Evolutionary conservation across 2,888 invertebrate genomes (phyloP).

Genomic region (Perizoma affinitatum): DNA sequence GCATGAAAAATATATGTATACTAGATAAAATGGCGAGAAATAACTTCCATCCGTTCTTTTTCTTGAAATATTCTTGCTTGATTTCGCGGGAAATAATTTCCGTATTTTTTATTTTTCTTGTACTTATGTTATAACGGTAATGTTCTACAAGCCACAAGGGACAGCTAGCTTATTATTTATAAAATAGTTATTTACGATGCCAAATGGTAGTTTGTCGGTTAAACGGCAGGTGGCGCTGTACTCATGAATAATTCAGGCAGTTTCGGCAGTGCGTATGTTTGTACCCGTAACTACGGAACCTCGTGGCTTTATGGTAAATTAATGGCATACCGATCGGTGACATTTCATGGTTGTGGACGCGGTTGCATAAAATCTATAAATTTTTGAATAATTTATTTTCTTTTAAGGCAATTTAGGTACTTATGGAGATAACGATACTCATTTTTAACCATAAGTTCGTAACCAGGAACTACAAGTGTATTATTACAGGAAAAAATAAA

Average conservation of each 20-base stretch:
- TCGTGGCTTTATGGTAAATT: constrained; percentile 43
- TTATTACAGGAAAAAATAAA: too few relatives aligned
- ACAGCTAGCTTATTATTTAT: constrained; percentile 46
- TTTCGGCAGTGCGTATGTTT: constrained; percentile 45
- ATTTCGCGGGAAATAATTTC: neutral
- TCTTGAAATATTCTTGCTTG: too few relatives aligned
- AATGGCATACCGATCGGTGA: constrained; percentile 51
- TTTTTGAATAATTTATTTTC: constrained; percentile 40
- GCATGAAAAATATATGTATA: too few relatives aligned
- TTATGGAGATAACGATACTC: constrained; percentile 11
- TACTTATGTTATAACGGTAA: constrained; percentile 20
- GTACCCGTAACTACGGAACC: constrained; percentile 36
- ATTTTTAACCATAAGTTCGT: neutral
- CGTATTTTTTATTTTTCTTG: constrained; percentile 7
- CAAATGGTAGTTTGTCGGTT: constrained; percentile 65
- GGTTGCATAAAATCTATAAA: constrained; percentile 34
- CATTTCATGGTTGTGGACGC: constrained; percentile 42
- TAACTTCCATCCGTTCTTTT: too few relatives aligned
- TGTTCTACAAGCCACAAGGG: constrained; percentile 23
- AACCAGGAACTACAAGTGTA: too few relatives aligned
- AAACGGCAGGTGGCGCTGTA: constrained; percentile 62
- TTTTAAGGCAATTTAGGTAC: constrained; percentile 38
- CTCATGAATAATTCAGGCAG: constrained; percentile 61
- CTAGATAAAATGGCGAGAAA: too few relatives aligned
- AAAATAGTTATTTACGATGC: constrained; percentile 46